A percentile compares a stretch with the other conserved stretches of the same genome.
phyloP scores from a whole-genome alignment of 1,140 invertebrate species.

The Zophobas morio region DNA sequence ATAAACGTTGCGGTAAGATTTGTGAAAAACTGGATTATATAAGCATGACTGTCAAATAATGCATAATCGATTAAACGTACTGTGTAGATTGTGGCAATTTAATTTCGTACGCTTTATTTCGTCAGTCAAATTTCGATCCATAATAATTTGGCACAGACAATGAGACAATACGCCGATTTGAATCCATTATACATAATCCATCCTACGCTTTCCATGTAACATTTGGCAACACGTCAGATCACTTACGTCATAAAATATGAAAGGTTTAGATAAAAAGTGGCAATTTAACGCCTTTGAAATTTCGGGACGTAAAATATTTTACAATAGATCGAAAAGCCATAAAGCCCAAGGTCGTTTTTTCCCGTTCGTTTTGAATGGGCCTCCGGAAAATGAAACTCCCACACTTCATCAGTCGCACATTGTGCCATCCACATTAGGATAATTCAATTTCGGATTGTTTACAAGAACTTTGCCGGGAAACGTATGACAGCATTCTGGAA shows the following conservation, averaged over 20 bases:
- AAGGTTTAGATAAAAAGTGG: conserved; percentile 30
- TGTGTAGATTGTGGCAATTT: neutral
- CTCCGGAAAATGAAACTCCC: neutral
- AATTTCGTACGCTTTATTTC: conserved; percentile 24
- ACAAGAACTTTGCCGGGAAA: no score
- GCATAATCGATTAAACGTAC: neutral
- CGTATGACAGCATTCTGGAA: neutral
- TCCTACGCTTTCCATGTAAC: conserved; percentile 11
- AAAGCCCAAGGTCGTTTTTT: conserved; percentile 22
- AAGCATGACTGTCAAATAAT: neutral
- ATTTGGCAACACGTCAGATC: conserved; percentile 22
- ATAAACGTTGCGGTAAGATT: no score
- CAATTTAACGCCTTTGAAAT: conserved; percentile 35
- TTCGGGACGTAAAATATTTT: conserved; percentile 36
- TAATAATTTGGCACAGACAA: conserved; percentile 29
- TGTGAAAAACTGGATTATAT: no score
- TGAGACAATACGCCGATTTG: conserved; percentile 28
- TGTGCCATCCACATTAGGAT: no score
- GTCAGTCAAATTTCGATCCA: conserved; percentile 22
- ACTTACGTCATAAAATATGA: conserved; percentile 34
- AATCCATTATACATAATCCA: conserved; percentile 29
- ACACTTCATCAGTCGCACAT: no score
- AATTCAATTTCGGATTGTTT: no score
- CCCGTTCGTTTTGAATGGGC: neutral
- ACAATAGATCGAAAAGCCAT: conserved; percentile 26